Evolutionary conservation across 2,888 invertebrate species (phyloP).

Genomic region (Cephalotes varians): DNA sequence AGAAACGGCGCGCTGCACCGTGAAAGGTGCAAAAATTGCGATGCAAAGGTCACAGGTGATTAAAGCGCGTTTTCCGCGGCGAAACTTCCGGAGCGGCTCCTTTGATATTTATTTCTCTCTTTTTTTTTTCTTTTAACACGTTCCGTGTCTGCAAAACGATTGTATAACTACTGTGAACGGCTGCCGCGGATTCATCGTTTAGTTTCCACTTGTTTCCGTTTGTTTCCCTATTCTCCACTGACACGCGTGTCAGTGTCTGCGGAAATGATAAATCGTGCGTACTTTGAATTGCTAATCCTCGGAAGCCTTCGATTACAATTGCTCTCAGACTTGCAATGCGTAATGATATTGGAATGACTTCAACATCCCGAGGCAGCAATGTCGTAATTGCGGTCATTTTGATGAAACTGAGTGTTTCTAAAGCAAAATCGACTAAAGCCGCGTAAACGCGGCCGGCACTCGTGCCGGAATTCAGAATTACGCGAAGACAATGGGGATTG

Average conservation of each 20-base stretch:
- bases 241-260: neutral
- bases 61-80: neutral
- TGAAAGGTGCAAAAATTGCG: neutral
- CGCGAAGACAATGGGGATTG: neutral
- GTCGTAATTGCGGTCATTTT: neutral
- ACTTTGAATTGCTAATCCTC: constrained; percentile 22
- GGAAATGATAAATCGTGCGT: neutral
- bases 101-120: neutral
- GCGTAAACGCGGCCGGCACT: neutral
- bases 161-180: neutral
- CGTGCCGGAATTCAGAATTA: neutral
- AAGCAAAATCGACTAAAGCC: neutral
- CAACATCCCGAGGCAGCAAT: neutral
- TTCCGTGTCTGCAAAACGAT: neutral
- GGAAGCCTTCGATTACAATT: neutral
- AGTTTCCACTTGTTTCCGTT: neutral
- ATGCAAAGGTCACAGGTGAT: neutral
- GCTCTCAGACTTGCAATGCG: neutral
- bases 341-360: constrained; percentile 1
- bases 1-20: neutral
- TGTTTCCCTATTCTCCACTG: neutral
- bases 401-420: neutral
- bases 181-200: too few relatives aligned
- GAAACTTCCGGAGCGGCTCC: neutral
- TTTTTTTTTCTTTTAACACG: neutral